Percentiles rank a stretch among this genome's conserved stretches.
Conservation (phyloP, 2,113 vertebrate genomes). For the Rhabdomys dilectus region DNA sequence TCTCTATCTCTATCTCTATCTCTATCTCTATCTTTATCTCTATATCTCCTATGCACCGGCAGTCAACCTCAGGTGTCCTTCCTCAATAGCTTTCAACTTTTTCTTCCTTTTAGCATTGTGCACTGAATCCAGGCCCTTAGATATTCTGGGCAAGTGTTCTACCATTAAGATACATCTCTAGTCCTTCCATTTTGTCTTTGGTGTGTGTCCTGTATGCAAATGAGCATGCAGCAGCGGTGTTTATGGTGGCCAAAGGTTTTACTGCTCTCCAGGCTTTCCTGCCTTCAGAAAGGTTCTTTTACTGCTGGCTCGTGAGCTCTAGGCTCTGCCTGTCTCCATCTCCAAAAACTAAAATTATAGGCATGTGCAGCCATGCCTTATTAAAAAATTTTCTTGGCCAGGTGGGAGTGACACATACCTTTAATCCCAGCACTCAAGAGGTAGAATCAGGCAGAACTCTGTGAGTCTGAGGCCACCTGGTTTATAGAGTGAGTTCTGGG, state of each 20-base stretch:
- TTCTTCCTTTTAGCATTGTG: not conserved
- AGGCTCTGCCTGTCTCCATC: not conserved
- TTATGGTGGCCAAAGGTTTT: not conserved
- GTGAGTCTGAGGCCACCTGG: not conserved
- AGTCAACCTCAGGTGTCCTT: not conserved
- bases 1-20: no score
- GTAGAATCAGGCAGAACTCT: not conserved
- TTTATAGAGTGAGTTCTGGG: not conserved
- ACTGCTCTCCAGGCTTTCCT: not conserved
- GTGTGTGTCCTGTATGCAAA: not conserved
- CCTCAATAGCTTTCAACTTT: not conserved
- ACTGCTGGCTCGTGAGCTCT: not conserved
- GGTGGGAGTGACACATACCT: not conserved
- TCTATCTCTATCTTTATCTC: no score
- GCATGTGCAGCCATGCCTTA: not conserved
- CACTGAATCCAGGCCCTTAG: not conserved
- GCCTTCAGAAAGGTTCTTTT: not conserved
- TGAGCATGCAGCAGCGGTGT: rapidly evolving
- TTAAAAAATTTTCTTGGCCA: not conserved
- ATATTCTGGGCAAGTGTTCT: not conserved
- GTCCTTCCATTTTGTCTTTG: not conserved
- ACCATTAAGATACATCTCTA: not conserved
- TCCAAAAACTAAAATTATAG: not conserved
- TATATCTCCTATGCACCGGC: not conserved
- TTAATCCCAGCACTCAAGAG: not conserved